Percentiles rank a stretch among this genome's conserved stretches.
Conservation (phyloP, 1,140 invertebrate species). For the Archegozetes longisetosus region DNA sequence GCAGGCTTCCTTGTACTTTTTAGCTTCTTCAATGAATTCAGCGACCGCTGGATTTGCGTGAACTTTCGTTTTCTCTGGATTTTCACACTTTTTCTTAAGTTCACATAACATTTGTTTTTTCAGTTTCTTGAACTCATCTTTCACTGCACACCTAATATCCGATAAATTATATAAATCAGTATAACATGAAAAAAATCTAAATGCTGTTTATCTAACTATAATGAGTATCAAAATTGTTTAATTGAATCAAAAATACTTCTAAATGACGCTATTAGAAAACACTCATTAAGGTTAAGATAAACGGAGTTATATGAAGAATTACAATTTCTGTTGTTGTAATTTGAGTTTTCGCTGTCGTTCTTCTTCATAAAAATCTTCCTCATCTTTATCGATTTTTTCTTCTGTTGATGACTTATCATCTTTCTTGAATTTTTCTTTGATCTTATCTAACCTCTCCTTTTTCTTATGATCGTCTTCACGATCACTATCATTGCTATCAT, state of each 20-base stretch:
- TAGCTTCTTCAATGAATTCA: slow-evolving; percentile 52
- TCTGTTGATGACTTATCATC: slow-evolving; percentile 16
- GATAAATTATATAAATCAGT: slow-evolving; percentile 15
- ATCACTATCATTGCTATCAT: slow-evolving; percentile 10
- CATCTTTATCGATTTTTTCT: slow-evolving; percentile 14
- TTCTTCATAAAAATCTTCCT: slow-evolving; percentile 9
- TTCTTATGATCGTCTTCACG: slow-evolving; percentile 14
- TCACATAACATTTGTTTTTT: slow-evolving; percentile 33
- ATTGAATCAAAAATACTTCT: too few relatives aligned
- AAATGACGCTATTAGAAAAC: too few relatives aligned
- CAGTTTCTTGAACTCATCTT: slow-evolving; percentile 30
- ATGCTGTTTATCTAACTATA: too few relatives aligned
- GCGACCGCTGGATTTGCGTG: slow-evolving; percentile 44
- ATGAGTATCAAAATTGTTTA: too few relatives aligned
- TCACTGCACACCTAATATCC: slow-evolving; percentile 23
- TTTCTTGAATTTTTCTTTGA: slow-evolving; percentile 18
- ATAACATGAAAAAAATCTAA: too few relatives aligned
- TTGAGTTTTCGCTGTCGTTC: not conserved
- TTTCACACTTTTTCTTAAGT: slow-evolving; percentile 27
- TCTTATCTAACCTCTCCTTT: slow-evolving; percentile 15
- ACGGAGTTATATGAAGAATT: too few relatives aligned
- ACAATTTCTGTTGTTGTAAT: not conserved
- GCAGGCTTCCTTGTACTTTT: slow-evolving; percentile 54
- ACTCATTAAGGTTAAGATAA: too few relatives aligned
- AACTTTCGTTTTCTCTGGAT: slow-evolving; percentile 28